phyloP scores from a whole-genome alignment of 2,113 vertebrate species.

The Prietella phreatophila region DNA sequence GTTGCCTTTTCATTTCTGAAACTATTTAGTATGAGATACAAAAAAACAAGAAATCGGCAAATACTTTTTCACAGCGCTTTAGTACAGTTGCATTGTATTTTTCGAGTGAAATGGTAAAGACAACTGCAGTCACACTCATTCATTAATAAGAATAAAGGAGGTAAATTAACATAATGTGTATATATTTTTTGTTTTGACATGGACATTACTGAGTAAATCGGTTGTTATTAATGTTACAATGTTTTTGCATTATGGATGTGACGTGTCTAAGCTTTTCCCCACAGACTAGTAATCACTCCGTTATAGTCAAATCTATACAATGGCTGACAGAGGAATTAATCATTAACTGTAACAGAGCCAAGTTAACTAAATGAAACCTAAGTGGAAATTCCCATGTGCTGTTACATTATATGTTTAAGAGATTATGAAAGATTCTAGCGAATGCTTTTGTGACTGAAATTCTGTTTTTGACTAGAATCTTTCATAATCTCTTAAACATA shows the following conservation, averaged over 20 bases:
- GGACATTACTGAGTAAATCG: not conserved
- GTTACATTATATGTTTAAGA: too few relatives aligned
- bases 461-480: not conserved
- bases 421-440: too few relatives aligned
- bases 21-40: too few relatives aligned
- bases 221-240: not conserved
- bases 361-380: not conserved
- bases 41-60: too few relatives aligned
- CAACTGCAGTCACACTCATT: not conserved
- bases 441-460: not conserved
- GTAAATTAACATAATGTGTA: not conserved
- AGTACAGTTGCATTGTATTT: not conserved
- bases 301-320: not conserved
- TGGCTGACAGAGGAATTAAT: not conserved
- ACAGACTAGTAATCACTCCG: not conserved
- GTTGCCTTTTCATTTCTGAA: too few relatives aligned
- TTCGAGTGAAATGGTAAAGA: not conserved
- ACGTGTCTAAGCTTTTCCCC: not conserved
- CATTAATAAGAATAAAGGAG: not conserved
- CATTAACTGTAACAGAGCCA: not conserved
- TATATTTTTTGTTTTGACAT: not conserved
- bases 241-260: not conserved
- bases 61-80: too few relatives aligned
- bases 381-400: not conserved
- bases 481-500: not conserved